Conservation (phyloP, 2,888 invertebrate species). For the Iselma pallidipennis region DNA sequence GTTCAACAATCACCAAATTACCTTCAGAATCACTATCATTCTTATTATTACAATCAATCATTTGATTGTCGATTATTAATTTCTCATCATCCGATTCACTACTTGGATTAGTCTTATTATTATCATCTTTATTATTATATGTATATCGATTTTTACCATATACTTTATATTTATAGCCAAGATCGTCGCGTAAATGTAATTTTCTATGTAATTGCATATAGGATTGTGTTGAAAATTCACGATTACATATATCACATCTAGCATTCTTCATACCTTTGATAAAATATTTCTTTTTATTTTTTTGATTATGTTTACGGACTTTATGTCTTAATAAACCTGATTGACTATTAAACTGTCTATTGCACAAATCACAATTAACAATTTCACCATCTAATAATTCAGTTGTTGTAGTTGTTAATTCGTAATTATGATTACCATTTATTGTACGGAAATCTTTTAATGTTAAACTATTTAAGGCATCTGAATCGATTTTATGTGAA, state of each 20-base stretch:
- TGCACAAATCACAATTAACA: constrained; percentile 43
- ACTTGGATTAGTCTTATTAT: constrained; percentile 12
- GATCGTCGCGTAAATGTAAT: constrained; percentile 47
- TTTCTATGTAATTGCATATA: constrained; percentile 52
- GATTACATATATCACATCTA: constrained; percentile 52
- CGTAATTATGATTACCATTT: neutral
- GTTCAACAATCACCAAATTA: neutral
- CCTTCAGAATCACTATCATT: neutral
- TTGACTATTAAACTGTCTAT: constrained; percentile 43
- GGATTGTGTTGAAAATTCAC: constrained; percentile 51
- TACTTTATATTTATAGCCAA: constrained; percentile 49
- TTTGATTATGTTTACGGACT: constrained; percentile 49
- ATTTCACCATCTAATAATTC: constrained; percentile 31
- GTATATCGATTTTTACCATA: constrained; percentile 45
- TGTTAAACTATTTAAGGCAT: constrained; percentile 42
- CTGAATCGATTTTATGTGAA: constrained; percentile 37
- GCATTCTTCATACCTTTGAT: constrained; percentile 54
- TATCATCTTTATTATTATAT: constrained; percentile 19
- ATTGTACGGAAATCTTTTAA: constrained; percentile 43
- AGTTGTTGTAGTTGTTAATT: constrained; percentile 1
- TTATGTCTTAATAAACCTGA: constrained; percentile 50
- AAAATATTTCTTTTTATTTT: constrained; percentile 49
- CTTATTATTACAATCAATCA: constrained; percentile 16
- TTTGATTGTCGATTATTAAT: constrained; percentile 12
- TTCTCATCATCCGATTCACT: constrained; percentile 8